Evolutionary conservation across 2,113 vertebrate species (phyloP).

Genomic region (Anseranas semipalmata): DNA sequence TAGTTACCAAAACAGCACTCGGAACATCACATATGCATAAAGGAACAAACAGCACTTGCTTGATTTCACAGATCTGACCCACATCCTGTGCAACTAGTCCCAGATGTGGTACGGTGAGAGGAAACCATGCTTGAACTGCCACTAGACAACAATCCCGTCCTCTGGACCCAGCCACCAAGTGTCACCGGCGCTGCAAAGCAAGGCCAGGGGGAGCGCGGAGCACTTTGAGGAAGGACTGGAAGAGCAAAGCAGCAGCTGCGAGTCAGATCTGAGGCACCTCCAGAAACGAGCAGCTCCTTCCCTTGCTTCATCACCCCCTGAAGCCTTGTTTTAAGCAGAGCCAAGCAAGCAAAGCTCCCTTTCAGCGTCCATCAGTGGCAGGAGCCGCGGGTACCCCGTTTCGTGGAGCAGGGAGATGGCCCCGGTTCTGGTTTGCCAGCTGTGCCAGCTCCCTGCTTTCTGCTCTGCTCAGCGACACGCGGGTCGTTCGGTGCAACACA

Average conservation of each 20-base stretch:
- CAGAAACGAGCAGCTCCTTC: not conserved
- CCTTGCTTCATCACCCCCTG: not conserved
- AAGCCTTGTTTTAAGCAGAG: constrained; percentile 5
- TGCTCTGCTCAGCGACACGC: not conserved
- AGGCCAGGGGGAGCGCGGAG: not conserved
- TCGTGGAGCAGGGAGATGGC: not conserved
- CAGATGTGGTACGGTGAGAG: not conserved
- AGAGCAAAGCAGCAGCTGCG: not conserved
- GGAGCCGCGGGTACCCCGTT: constrained; percentile 1
- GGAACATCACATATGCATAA: not conserved
- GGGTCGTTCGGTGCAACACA: not conserved
- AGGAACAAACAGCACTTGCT: not conserved
- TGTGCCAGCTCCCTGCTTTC: not conserved
- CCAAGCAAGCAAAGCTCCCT: constrained; percentile 32
- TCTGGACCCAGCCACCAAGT: not conserved
- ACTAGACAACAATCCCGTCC: not conserved
- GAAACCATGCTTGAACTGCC: constrained; percentile 1
- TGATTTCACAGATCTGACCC: constrained; percentile 40
- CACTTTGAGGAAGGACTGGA: not conserved
- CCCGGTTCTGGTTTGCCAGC: constrained; percentile 13
- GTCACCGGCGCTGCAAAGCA: not conserved
- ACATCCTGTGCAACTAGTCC: constrained; percentile 45
- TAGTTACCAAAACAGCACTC: not conserved
- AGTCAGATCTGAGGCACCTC: not conserved
- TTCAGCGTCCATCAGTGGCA: constrained; percentile 11